A percentile compares a stretch with the other conserved stretches of the same genome.
phyloP scores from a whole-genome alignment of 2,113 vertebrate genomes.

The Tachycineta bicolor region DNA sequence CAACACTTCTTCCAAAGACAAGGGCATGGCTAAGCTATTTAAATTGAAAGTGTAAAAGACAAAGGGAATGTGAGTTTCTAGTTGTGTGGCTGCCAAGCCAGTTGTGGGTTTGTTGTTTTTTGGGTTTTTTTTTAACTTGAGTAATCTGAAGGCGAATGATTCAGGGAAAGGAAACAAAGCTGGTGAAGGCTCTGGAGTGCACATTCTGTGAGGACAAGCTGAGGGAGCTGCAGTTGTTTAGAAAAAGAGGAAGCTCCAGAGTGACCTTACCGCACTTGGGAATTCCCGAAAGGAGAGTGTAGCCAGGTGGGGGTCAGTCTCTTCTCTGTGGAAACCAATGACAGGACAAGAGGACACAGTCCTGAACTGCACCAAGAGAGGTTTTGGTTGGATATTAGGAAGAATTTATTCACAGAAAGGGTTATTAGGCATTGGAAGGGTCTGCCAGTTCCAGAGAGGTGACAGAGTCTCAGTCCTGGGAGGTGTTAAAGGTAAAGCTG shows the following conservation, averaged over 20 bases:
- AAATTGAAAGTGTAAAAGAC: not conserved
- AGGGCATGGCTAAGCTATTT: not conserved
- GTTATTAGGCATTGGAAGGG: not conserved
- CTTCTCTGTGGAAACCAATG: accelerated
- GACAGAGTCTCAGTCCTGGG: no score
- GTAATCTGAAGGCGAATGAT: not conserved
- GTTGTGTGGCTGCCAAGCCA: not conserved
- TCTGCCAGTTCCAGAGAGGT: not conserved
- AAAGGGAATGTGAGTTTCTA: not conserved
- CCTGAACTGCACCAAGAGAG: accelerated
- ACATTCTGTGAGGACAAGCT: not conserved
- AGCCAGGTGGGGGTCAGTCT: not conserved
- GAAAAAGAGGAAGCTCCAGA: not conserved
- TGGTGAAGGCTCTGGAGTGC: not conserved
- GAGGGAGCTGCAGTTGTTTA: not conserved
- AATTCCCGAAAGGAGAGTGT: not conserved
- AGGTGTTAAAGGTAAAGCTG: not conserved
- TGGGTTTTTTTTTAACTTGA: not conserved
- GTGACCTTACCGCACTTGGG: not conserved
- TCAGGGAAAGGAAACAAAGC: not conserved
- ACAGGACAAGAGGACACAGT: not conserved
- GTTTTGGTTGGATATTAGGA: not conserved
- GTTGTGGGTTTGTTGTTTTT: no score
- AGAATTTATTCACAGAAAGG: not conserved
- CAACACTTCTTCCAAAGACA: not conserved